A percentile compares a stretch with the other conserved stretches of the same genome.
These are phyloP conservation scores for Stegana nigrithorax DNA, from an alignment of 2,888 invertebrate species.

Conservation along the genomic window DNA sequence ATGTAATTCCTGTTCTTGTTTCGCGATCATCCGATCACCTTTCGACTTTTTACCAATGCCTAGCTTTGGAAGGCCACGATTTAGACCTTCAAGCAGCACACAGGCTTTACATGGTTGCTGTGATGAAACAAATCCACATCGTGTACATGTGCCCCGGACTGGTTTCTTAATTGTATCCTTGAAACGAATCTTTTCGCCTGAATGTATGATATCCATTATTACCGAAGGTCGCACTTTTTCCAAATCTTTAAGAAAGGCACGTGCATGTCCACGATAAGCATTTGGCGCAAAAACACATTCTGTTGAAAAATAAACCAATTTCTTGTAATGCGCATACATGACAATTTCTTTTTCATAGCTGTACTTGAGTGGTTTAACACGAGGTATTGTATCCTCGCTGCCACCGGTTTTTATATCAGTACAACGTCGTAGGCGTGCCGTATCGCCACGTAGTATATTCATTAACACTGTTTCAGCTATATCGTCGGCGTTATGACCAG, in stretches of 20 bases:
- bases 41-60: slow-evolving; percentile 93
- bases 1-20: slow-evolving; percentile 68
- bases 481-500: slow-evolving; percentile 97
- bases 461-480: slow-evolving; percentile 98
- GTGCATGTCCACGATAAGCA: slow-evolving; percentile 93
- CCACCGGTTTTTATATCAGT: slow-evolving; percentile 87
- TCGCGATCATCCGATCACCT: slow-evolving; percentile 76
- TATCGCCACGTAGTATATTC: slow-evolving; percentile 97
- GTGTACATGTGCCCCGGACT: slow-evolving; percentile 79
- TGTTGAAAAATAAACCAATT: slow-evolving; percentile 96
- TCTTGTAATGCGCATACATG: slow-evolving; percentile 98
- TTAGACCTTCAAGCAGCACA: slow-evolving; percentile 92
- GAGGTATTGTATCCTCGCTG: slow-evolving; percentile 85
- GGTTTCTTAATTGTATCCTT: slow-evolving; percentile 87
- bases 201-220: slow-evolving; percentile 94
- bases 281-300: slow-evolving; percentile 99
- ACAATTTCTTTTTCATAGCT: slow-evolving; percentile 99
- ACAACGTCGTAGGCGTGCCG: slow-evolving; percentile 91
- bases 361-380: slow-evolving; percentile 97
- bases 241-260: slow-evolving; percentile 91
- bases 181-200: slow-evolving; percentile 87
- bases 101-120: slow-evolving; percentile 97
- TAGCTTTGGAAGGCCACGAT: slow-evolving; percentile 89
- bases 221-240: slow-evolving; percentile 92
- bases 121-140: slow-evolving; percentile 92